phyloP scores from a whole-genome alignment of 2,797 vertebrate genomes.

The Clarias laeviceps region DNA sequence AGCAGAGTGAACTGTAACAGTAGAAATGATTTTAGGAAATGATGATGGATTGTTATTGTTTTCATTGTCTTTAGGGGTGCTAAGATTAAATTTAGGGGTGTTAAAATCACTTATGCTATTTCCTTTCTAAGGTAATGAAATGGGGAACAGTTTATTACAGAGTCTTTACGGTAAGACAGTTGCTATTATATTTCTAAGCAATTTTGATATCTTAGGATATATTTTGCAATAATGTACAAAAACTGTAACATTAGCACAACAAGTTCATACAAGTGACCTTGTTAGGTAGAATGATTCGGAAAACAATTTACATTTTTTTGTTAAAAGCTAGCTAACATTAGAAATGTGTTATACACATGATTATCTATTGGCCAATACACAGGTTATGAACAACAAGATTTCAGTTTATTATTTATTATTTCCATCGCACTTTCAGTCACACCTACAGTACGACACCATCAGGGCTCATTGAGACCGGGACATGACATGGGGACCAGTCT shows the following conservation, averaged over 20 bases:
- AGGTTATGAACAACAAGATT: neutral
- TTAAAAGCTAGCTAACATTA: neutral
- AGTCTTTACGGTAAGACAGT: too few species aligned
- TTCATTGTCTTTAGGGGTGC: too few species aligned
- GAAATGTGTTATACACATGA: too few species aligned
- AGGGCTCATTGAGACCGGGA: neutral
- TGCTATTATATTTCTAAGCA: neutral
- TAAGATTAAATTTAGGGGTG: too few species aligned
- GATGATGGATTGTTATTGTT: too few species aligned
- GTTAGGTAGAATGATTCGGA: neutral
- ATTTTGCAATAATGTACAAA: neutral
- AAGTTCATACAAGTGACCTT: neutral
- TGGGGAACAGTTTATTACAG: too few species aligned
- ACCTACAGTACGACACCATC: too few species aligned
- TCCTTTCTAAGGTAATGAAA: too few species aligned
- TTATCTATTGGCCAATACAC: neutral
- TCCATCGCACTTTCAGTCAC: neutral
- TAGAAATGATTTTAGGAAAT: too few species aligned
- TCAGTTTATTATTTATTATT: too few species aligned
- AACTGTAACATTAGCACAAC: neutral
- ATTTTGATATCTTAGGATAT: neutral
- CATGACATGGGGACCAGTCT: neutral
- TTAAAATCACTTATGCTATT: too few species aligned
- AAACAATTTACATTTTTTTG: neutral
- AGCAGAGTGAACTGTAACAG: too few species aligned